phyloP scores from a whole-genome alignment of 2,113 vertebrate species.

The Agapornis roseicollis region DNA sequence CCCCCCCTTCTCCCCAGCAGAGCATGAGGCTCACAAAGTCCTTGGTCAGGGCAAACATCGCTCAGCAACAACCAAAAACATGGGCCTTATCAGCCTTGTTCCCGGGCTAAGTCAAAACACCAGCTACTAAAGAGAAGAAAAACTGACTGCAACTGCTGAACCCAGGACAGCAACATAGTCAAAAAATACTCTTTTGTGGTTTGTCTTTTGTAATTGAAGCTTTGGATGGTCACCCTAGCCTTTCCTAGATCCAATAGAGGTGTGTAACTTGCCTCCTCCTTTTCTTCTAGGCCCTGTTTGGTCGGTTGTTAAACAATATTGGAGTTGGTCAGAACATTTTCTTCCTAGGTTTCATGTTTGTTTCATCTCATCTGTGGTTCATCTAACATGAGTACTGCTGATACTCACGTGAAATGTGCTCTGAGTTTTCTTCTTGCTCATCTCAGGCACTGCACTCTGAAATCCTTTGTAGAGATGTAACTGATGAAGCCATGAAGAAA shows the following conservation, averaged over 20 bases:
- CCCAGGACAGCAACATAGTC: no score
- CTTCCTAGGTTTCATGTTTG: neutral
- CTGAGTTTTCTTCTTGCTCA: fast-evolving
- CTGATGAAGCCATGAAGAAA: neutral
- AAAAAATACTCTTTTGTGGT: neutral
- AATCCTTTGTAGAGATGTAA: neutral
- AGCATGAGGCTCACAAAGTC: no score
- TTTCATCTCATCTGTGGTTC: neutral
- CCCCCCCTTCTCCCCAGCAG: no score
- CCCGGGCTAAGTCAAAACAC: no score
- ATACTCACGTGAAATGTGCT: neutral
- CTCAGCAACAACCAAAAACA: no score
- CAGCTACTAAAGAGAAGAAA: no score
- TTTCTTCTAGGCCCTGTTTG: neutral
- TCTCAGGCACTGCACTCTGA: neutral
- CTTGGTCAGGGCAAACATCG: no score
- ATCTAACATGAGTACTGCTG: no score
- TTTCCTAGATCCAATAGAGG: neutral
- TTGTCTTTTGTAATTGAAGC: neutral
- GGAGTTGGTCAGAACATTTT: neutral
- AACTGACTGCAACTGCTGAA: no score
- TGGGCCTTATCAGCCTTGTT: no score
- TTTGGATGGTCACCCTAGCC: neutral
- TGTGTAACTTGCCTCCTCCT: neutral
- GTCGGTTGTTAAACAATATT: neutral